Percentiles rank a stretch among this genome's conserved stretches.
Evolutionary conservation across 2,797 vertebrate species (phyloP).

Genomic region (Pangasius mekongensis): DNA sequence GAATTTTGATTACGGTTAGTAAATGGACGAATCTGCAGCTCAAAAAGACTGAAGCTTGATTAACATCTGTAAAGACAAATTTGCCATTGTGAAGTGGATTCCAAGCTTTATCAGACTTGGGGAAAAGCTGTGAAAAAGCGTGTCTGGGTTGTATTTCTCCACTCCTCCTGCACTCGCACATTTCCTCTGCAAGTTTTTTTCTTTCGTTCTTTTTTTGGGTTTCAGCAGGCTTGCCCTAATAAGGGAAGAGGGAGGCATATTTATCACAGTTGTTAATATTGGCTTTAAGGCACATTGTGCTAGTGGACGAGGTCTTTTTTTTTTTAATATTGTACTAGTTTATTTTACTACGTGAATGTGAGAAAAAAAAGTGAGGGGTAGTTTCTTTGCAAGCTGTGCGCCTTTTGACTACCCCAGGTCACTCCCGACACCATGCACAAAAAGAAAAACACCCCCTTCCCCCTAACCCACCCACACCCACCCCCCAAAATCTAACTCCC

Average conservation of each 20-base stretch:
- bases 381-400: slow-evolving; percentile 56
- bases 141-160: slow-evolving; percentile 60
- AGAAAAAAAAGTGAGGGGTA: slow-evolving; percentile 42
- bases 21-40: slow-evolving; percentile 84
- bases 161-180: slow-evolving; percentile 68
- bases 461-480: slow-evolving; percentile 60
- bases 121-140: slow-evolving; percentile 81
- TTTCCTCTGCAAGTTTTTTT: slow-evolving; percentile 73
- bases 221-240: slow-evolving; percentile 81
- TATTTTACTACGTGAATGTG: slow-evolving; percentile 50
- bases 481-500: slow-evolving; percentile 80
- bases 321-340: slow-evolving; percentile 66
- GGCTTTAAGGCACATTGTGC: slow-evolving; percentile 55
- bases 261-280: slow-evolving; percentile 73
- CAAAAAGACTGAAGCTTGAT: slow-evolving; percentile 74
- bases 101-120: slow-evolving; percentile 82
- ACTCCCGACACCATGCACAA: slow-evolving; percentile 60
- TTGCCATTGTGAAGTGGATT: slow-evolving; percentile 89
- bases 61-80: slow-evolving; percentile 88
- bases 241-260: slow-evolving; percentile 81
- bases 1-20: slow-evolving; percentile 88
- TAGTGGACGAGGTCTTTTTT: slow-evolving; percentile 36
- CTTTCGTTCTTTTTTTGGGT: slow-evolving; percentile 42
- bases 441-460: slow-evolving; percentile 69
- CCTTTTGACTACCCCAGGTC: slow-evolving; percentile 77